Evolutionary conservation across 1,140 invertebrate genomes (phyloP).

Genomic region (Babylonia areolata): DNA sequence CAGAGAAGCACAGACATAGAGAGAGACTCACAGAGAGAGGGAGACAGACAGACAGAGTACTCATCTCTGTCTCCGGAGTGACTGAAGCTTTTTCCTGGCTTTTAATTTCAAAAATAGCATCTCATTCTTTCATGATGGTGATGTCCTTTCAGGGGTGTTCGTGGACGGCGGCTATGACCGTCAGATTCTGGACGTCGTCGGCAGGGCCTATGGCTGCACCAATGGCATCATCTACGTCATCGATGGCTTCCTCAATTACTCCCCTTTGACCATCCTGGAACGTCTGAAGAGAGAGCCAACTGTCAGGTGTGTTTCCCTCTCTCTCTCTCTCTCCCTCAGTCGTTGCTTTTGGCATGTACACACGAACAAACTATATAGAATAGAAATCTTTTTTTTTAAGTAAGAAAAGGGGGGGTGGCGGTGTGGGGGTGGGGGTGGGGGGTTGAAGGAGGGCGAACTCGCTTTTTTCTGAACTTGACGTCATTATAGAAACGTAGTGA

Average conservation of each 20-base stretch:
- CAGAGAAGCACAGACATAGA: too few relatives aligned
- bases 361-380: too few relatives aligned
- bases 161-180: slow-evolving; percentile 64
- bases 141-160: slow-evolving; percentile 35
- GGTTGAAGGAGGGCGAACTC: background rate
- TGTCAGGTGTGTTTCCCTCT: slow-evolving; percentile 40
- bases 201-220: slow-evolving; percentile 60
- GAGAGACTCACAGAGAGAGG: background rate
- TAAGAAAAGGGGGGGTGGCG: background rate
- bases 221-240: slow-evolving; percentile 71
- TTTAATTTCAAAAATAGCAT: background rate
- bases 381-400: too few relatives aligned
- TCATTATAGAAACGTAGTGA: too few relatives aligned
- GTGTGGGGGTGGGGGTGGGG: too few relatives aligned
- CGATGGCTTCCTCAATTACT: slow-evolving; percentile 67
- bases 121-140: too few relatives aligned
- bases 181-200: slow-evolving; percentile 57
- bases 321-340: background rate
- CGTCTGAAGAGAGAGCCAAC: slow-evolving; percentile 48
- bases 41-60: too few relatives aligned
- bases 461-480: too few relatives aligned
- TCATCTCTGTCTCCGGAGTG: too few relatives aligned
- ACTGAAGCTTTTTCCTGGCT: too few relatives aligned
- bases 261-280: slow-evolving; percentile 55
- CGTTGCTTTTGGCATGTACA: too few relatives aligned